Percentiles rank a stretch among this genome's conserved stretches.
Evolutionary conservation across 2,113 vertebrate genomes (phyloP).

Genomic region (Nannobrachium achirus): DNA sequence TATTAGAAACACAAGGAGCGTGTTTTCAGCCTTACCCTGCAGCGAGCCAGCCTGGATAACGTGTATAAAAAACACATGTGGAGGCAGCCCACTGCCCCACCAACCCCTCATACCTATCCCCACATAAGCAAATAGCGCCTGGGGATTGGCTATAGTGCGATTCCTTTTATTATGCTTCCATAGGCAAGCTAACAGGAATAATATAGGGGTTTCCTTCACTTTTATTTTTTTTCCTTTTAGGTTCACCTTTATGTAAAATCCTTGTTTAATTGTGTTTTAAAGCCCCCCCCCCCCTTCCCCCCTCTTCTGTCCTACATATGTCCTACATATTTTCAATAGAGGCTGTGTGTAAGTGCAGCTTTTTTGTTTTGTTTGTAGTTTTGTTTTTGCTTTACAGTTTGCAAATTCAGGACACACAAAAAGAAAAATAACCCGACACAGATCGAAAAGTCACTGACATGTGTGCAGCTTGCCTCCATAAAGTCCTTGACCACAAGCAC

Average conservation of each 20-base stretch:
- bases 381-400: constrained; percentile 25
- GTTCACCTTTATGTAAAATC: constrained; percentile 35
- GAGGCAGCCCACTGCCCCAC: constrained; percentile 32
- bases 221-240: constrained; percentile 33
- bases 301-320: constrained; percentile 5
- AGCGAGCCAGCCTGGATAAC: constrained; percentile 65
- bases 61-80: constrained; percentile 72
- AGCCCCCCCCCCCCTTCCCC: neutral
- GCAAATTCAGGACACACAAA: constrained; percentile 60
- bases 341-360: constrained; percentile 55
- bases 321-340: constrained; percentile 21
- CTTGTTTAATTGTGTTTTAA: constrained; percentile 12
- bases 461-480: constrained; percentile 55
- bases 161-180: constrained; percentile 60
- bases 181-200: constrained; percentile 56
- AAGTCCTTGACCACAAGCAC: constrained; percentile 59
- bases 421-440: constrained; percentile 1
- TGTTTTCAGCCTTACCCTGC: constrained; percentile 41
- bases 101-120: constrained; percentile 6
- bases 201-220: constrained; percentile 48
- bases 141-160: constrained; percentile 57
- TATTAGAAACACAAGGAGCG: constrained; percentile 66
- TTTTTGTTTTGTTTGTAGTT: neutral
- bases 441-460: constrained; percentile 49
- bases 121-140: constrained; percentile 57